Evolutionary conservation across 2,888 invertebrate species (phyloP).

Genomic region (Chymomyza fuscimana): DNA sequence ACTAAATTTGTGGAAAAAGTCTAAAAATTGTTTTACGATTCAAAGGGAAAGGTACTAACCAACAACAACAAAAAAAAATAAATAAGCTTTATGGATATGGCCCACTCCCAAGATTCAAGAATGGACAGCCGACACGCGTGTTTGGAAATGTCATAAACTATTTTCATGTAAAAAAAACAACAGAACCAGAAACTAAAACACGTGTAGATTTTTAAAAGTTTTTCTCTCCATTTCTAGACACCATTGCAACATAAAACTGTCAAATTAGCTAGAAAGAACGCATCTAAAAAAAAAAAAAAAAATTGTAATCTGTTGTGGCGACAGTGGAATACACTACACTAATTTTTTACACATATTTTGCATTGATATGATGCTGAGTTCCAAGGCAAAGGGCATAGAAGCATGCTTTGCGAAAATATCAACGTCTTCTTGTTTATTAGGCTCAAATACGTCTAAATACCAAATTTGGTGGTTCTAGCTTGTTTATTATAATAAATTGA

Average conservation of each 20-base stretch:
- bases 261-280: constrained; percentile 55
- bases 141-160: constrained; percentile 69
- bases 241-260: constrained; percentile 59
- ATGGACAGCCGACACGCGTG: constrained; percentile 47
- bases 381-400: too few species aligned
- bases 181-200: constrained; percentile 13
- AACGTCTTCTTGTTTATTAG: too few species aligned
- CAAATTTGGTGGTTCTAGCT: too few species aligned
- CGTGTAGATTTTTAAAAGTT: constrained; percentile 15
- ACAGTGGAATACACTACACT: too few species aligned
- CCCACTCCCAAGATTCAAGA: not conserved
- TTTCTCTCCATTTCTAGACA: constrained; percentile 55
- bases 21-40: constrained; percentile 60
- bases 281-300: not conserved
- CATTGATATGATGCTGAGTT: too few species aligned
- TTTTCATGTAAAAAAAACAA: constrained; percentile 33
- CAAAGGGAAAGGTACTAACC: not conserved
- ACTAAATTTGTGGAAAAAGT: constrained; percentile 63
- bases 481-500: too few species aligned
- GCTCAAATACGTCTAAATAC: too few species aligned
- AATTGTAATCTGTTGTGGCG: too few species aligned
- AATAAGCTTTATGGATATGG: constrained; percentile 17
- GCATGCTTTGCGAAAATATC: too few species aligned
- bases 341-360: too few species aligned
- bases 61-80: not conserved